A percentile compares a stretch with the other conserved stretches of the same genome.
Evolutionary conservation across 2,113 vertebrate genomes (phyloP).

Genomic region (Pelusios castaneus): DNA sequence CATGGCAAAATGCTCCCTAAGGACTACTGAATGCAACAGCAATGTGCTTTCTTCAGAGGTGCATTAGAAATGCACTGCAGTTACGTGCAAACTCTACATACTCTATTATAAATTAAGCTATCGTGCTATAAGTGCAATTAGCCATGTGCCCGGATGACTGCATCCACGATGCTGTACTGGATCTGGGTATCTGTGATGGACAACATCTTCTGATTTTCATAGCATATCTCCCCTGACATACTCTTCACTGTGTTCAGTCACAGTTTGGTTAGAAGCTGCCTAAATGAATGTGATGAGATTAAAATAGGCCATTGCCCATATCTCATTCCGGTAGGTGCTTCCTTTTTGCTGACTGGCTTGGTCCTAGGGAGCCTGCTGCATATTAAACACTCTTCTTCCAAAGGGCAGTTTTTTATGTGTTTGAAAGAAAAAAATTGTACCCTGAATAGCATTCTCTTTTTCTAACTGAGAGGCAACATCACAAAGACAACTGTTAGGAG

Average conservation of each 20-base stretch:
- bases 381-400: not conserved
- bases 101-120: constrained; percentile 15
- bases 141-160: not conserved
- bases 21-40: not conserved
- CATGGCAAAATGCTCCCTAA: not conserved
- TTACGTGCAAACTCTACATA: not conserved
- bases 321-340: rapidly evolving
- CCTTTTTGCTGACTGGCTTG: not conserved
- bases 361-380: not conserved
- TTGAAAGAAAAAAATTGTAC: not conserved
- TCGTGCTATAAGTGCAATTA: not conserved
- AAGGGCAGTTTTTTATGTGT: not conserved
- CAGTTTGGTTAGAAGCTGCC: constrained; percentile 9
- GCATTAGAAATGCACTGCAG: not conserved
- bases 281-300: constrained; percentile 30
- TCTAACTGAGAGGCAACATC: constrained; percentile 10
- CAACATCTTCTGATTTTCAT: not conserved
- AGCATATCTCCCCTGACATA: not conserved
- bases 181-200: not conserved
- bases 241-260: not conserved
- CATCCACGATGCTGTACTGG: not conserved
- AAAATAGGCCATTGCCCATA: not conserved
- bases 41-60: not conserved
- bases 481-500: constrained; percentile 23
- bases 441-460: constrained; percentile 11